Base-by-base conservation (phyloP, 2,797 vertebrate genomes). In the Notamacropus eugenii region DNA sequence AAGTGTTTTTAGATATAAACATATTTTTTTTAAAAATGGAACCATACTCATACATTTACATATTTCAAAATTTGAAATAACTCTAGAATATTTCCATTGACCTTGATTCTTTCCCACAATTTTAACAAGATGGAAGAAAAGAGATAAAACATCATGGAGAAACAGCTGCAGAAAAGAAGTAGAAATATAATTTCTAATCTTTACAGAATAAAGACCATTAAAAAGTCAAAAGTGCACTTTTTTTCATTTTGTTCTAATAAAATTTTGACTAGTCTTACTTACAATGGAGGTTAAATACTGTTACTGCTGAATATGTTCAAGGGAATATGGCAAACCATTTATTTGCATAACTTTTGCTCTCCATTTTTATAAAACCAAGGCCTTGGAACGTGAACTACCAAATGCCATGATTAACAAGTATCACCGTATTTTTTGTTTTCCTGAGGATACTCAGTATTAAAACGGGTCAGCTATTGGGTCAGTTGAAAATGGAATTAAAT, bases 401-500 rank as follows among this genome's bases (percentile, higher is more conserved):
- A 97, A 97, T 95, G 16, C 13, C 54, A 94, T n/a, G 54, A 98
- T 94, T 94, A 97, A 97, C 16, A 95, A 98, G 67, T 98, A 97
- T 97, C 82, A 59, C 50, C 95, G 1, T 34, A 24, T 54, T 94
- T 98, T 98, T 97, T 98, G 74, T 98, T 98, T 98, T 98, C 93
- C 94, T 97, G 67, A 50, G 62, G 93, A 93, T 92, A 97, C 40
- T 97, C 96, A 97, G 90, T 92, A 96, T 97, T 97, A 98, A 97
- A 97, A 97, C 92, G 91, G 92, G 57, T 94, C 97, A 97, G 55
- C 29, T 98, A 97, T 94, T 94, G 54, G 87, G 95, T 98, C 97
- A 96, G 67, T 67, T 92, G 94, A 92, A 97, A 97, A 93, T 0
- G 31, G 52, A 97, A 96, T 95, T 98, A 98, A 97, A 95, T 59